phyloP scores from a whole-genome alignment of 2,888 invertebrate genomes.

The Neoscelio sp. region DNA sequence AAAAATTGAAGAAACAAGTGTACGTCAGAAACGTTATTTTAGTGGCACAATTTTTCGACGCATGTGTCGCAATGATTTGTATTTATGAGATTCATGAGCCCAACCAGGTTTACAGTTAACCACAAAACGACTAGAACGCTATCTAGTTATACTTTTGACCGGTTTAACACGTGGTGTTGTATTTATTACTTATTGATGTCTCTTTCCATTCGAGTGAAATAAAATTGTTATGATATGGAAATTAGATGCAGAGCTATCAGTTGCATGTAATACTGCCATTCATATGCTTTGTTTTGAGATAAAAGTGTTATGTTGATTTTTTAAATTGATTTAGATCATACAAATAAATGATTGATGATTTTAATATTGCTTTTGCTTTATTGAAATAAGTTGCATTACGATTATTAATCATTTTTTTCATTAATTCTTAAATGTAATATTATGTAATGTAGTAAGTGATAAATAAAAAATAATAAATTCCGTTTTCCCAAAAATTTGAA shows the following conservation, averaged over 20 bases:
- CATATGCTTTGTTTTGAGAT: conserved; percentile 16
- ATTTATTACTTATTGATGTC: conserved; percentile 52
- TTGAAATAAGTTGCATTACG: too few relatives aligned
- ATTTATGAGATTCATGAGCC: conserved; percentile 20
- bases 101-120: conserved; percentile 40
- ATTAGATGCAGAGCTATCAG: conserved; percentile 43
- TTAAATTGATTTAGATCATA: too few relatives aligned
- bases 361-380: too few relatives aligned
- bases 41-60: conserved; percentile 1
- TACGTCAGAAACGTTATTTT: not conserved
- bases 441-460: too few relatives aligned
- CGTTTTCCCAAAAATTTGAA: too few relatives aligned
- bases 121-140: conserved; percentile 36
- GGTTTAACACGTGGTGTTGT: conserved; percentile 55
- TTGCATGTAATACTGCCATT: conserved; percentile 16
- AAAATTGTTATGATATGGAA: conserved; percentile 45
- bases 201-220: conserved; percentile 40
- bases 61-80: conserved; percentile 18
- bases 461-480: too few relatives aligned
- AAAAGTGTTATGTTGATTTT: not conserved
- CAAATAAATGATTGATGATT: too few relatives aligned
- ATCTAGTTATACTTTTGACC: conserved; percentile 54
- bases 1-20: too few relatives aligned
- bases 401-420: too few relatives aligned
- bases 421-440: too few relatives aligned